Base-by-base conservation (phyloP, 2,797 vertebrate species). In the Fistularia tabacaria region DNA sequence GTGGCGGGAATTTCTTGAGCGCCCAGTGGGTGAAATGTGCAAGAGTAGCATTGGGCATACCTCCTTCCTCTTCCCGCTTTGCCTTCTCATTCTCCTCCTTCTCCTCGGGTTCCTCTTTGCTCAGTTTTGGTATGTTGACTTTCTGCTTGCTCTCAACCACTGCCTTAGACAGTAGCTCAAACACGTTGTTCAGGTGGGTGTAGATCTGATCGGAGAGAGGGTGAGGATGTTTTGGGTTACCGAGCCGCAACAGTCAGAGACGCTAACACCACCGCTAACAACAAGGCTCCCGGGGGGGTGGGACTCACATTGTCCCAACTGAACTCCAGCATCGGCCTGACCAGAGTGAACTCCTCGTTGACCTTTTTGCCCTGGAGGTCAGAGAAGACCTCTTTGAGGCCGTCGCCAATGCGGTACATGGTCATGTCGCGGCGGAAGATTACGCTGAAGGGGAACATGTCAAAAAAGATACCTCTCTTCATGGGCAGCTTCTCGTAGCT, bases 351-450 rank as follows among this genome's bases (percentile, higher is more conserved):
- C 76, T 92, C 89, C 54, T 90, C 85, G n/a, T 90, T 76, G 55
- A 91, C 88, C 72, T 88, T 91, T 81, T 91, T 90, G 57, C 88
- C 90, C 77, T 91, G 89, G 10, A 91, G 84, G 73, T 91, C 89
- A 0, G 87, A 90, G 83, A 92, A 91, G 25, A 91, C 88, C 66
- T 92, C 90, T 54, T 91, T 91, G 54, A 91, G 85, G 15, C 89
- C 88, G 10, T 91, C 88, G 0, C 89, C 86, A 8, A 90, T 88
- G 58, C 87, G 81, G 69, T 89, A 91, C 88, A 91, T 91, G 6
- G 88, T 92, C 85, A 92, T 91, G 77, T 91, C 88, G n/a, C 88
- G 78, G 50, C 85, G 86, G 74, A 90, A 91, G 68, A 91, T 89
- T 54, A 90, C 87, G 7, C 90, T 91, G 77, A 91, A 91, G 57